Evolutionary conservation across 2,113 vertebrate genomes (phyloP), one percentile per base, ranked within the genome.

Genomic region (Chelonoidis abingdonii): DNA sequence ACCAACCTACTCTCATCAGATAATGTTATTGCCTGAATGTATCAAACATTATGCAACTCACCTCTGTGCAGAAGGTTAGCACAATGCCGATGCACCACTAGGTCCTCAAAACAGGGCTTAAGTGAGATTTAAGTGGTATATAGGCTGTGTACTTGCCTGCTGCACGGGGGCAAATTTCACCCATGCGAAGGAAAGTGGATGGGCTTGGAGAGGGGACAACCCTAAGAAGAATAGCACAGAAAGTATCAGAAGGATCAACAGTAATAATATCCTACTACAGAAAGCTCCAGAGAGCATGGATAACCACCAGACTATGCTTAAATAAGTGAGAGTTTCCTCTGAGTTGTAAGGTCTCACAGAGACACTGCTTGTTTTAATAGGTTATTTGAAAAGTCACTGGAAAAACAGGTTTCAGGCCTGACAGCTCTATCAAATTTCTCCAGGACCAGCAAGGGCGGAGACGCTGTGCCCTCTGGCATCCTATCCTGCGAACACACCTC

Each of bases 371-470:
- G 25, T 80, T 92, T 96, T 80, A 86, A 83, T 27, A 86, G 56
- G 80, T 54, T 91, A 91, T 84, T 56, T 93, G 93, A 69, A 93
- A 94, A 95, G 79, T 95, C 84, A 80, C 87, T 87, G 24, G 94
- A 38, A 95, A 96, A 92, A 87, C 83, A 50, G 87, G 86, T 38
- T 86, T 89, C 49, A 94, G 65, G 62, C 65, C 65, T 75, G 81
- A 81, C 78, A 90, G 35, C 27, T 82, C 27, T 54, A 88, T 83
- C 10, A 4, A 44, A 14, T 22, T 56, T 53, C 72, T 52, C 41
- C 72, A 92, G 89, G 84, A 93, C 80, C 84, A 89, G 75, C 2
- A 27, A 83, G 47, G 54, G 69, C 62, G 89, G 47, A 94, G 76
- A 92, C 35, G 24, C 47, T 3, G 52, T 6, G 83, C 85, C n/a